Conservation (phyloP, 2,113 vertebrate genomes). For the Poeciliopsis occidentalis region DNA sequence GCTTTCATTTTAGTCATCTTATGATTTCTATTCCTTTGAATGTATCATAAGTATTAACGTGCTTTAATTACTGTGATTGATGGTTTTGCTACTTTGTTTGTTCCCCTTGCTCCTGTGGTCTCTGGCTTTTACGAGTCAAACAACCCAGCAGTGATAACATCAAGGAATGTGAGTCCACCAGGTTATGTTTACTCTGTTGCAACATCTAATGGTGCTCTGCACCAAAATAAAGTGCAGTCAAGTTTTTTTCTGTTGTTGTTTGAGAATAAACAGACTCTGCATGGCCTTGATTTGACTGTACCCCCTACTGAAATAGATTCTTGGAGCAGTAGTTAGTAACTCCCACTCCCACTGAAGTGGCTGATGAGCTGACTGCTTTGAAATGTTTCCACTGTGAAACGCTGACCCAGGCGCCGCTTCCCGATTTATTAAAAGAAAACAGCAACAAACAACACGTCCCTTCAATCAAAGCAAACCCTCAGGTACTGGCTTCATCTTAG, state of each 20-base stretch:
- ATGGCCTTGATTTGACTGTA: constrained; percentile 49
- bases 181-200: constrained; percentile 40
- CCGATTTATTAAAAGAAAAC: constrained; percentile 24
- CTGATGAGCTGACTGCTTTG: constrained; percentile 16
- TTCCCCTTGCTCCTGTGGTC: neutral
- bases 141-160: constrained; percentile 50
- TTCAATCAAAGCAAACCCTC: constrained; percentile 14
- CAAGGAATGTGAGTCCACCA: constrained; percentile 46
- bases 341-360: constrained; percentile 40
- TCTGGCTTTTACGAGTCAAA: constrained; percentile 26
- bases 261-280: constrained; percentile 57
- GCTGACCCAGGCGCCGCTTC: constrained; percentile 13
- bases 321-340: constrained; percentile 34
- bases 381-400: constrained; percentile 22
- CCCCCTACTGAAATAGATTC: constrained; percentile 36
- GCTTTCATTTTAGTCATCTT: neutral
- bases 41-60: neutral
- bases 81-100: neutral
- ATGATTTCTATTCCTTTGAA: neutral
- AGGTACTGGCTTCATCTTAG: constrained; percentile 2
- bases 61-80: neutral
- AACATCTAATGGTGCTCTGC: constrained; percentile 52
- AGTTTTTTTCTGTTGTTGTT: constrained; percentile 17
- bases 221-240: constrained; percentile 33
- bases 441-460: constrained; percentile 3